Conservation (phyloP, 1,140 invertebrate species). For the Neotoxoptera formosana region DNA sequence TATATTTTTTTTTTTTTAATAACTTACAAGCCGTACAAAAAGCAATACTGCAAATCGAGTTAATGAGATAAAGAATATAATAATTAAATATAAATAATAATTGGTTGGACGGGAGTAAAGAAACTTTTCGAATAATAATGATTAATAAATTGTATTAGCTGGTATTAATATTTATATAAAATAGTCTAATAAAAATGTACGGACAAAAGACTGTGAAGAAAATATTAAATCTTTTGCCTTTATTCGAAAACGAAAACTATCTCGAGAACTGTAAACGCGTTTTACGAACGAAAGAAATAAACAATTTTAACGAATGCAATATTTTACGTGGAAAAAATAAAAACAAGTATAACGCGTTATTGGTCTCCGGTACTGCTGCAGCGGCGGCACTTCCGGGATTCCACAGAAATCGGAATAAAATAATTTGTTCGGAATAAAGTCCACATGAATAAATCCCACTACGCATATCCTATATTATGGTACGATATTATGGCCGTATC, state of each 20-base stretch:
- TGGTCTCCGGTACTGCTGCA: not conserved
- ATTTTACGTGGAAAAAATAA: constrained; percentile 27
- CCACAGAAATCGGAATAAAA: not conserved
- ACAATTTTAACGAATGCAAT: not conserved
- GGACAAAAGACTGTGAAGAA: not conserved
- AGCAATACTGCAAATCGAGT: not conserved
- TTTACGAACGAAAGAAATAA: not conserved
- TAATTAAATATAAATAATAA: not conserved
- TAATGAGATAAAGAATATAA: no score
- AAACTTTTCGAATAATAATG: not conserved
- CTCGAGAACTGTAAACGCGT: not conserved
- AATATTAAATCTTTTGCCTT: not conserved
- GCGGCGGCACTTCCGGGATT: not conserved
- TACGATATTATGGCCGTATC: not conserved
- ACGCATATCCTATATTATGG: not conserved
- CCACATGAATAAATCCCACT: not conserved
- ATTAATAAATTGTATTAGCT: not conserved
- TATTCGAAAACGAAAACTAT: not conserved
- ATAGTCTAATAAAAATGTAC: not conserved
- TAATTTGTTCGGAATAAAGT: not conserved
- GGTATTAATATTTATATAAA: no score
- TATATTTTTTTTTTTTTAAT: no score
- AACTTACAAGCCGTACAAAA: not conserved
- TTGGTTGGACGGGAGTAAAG: not conserved
- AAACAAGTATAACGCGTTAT: constrained; percentile 9